Evolutionary conservation across 2,888 invertebrate species (phyloP), one percentile per base, ranked within the genome.

Genomic region (Apamea epomidion): DNA sequence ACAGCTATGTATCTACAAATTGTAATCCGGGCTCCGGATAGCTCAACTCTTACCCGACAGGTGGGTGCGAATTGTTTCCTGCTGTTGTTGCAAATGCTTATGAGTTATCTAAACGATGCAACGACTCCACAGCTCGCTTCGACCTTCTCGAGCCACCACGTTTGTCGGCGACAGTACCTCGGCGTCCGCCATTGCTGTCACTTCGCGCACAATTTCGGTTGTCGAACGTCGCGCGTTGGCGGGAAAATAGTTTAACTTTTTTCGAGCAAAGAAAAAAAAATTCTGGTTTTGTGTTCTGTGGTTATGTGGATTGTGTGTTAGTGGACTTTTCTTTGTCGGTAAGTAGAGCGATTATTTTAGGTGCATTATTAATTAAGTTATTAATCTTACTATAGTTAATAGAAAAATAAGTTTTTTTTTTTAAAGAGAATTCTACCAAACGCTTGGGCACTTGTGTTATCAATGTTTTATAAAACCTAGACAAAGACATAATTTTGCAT

Each of bases 161-260:
- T 78, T 81, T 81, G 81, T 74, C 78, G 74, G 74, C 79, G 89
- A 83, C 92, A 93, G 93, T 93, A 79, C 85, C 78, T 79, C 84
- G 86, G 87, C 88, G 91, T 81, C 89, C 89, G 93, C 90, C 90
- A 89, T 89, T 83, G 83, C 91, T 90, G 92, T 91, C 91, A 92
- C 91, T 90, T 92, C 89, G 87, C 90, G 91, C 89, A 90, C 81
- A 82, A 88, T 90, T 92, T 90, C 84, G 91, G 85, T 67, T 89
- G 78, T 82, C 87, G 88, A 86, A 80, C 76, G 89, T 82, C 86
- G 85, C 81, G 76, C 74, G 78, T 81, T 82, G 82, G 87, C 89
- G 88, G 85, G 85, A 88, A 90, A 85, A 72, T 70, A 58, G 69
- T 65, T 80, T 62, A 25, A 75, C 8, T 54, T 76, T 74, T 76